A percentile compares a stretch with the other conserved stretches of the same genome.
phyloP scores from a whole-genome alignment of 2,888 invertebrate species.

The Cantharis rufa region DNA sequence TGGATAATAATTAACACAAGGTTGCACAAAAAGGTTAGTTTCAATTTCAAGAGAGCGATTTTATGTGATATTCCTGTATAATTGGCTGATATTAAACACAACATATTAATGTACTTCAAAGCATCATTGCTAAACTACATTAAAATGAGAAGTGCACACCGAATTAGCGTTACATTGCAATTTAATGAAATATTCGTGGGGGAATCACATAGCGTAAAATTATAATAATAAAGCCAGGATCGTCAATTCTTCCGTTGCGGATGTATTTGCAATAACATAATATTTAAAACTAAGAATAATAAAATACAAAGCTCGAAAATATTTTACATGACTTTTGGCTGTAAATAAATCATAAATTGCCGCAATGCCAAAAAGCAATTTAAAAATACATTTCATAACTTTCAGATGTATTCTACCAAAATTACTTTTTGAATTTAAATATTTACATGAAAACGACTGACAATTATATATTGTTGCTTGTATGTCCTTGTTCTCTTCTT shows the following conservation, averaged over 20 bases:
- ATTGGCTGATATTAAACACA: background rate
- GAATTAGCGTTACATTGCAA: background rate
- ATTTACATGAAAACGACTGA: background rate
- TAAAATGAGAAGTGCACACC: background rate
- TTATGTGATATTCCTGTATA: background rate
- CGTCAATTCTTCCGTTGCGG: no score
- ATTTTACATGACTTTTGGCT: background rate
- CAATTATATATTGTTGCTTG: background rate
- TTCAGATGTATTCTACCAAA: background rate
- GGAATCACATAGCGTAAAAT: no score
- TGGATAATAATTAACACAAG: background rate
- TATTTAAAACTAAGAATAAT: background rate
- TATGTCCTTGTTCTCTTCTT: conserved; percentile 9
- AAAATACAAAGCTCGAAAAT: background rate
- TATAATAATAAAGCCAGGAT: no score
- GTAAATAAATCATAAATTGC: background rate
- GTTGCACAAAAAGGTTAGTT: background rate
- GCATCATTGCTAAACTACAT: background rate
- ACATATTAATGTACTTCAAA: background rate
- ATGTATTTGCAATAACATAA: no score
- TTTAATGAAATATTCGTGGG: no score
- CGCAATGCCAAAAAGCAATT: background rate
- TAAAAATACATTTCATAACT: background rate
- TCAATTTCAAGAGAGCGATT: background rate
- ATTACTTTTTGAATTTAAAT: background rate